phyloP scores from a whole-genome alignment of 2,113 vertebrate species.

The Enhydra lutris region DNA sequence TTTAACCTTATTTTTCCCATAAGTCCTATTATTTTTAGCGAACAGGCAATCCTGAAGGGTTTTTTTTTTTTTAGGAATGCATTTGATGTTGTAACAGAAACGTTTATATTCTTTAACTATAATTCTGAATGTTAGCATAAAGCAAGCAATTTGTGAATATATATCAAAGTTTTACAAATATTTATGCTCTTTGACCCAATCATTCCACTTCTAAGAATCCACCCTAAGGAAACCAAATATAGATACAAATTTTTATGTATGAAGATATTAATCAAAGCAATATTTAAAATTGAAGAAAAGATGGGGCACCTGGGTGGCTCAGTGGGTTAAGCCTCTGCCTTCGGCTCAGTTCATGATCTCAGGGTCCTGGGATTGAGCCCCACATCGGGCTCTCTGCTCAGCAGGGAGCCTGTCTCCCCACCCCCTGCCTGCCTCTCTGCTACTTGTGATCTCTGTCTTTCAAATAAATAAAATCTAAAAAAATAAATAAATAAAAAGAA shows the following conservation, averaged over 20 bases:
- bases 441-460: no score
- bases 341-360: no score
- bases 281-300: neutral
- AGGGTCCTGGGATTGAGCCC: no score
- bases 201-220: constrained; percentile 22
- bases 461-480: no score
- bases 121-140: constrained; percentile 1
- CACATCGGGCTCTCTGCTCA: no score
- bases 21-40: constrained; percentile 58
- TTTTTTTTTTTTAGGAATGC: constrained; percentile 1
- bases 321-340: no score
- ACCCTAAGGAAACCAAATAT: neutral
- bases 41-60: neutral
- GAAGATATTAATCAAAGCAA: constrained; percentile 9
- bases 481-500: neutral
- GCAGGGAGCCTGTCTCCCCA: no score
- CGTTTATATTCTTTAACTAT: constrained; percentile 40
- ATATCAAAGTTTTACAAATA: neutral
- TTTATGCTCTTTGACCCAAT: constrained; percentile 9
- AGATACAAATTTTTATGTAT: neutral
- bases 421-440: no score
- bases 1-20: constrained; percentile 43
- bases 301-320: no score
- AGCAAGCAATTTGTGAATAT: constrained; percentile 28
- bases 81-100: constrained; percentile 47